Conservation (phyloP, 2,797 vertebrate species). For the Cryptoblepharus egeriae region DNA sequence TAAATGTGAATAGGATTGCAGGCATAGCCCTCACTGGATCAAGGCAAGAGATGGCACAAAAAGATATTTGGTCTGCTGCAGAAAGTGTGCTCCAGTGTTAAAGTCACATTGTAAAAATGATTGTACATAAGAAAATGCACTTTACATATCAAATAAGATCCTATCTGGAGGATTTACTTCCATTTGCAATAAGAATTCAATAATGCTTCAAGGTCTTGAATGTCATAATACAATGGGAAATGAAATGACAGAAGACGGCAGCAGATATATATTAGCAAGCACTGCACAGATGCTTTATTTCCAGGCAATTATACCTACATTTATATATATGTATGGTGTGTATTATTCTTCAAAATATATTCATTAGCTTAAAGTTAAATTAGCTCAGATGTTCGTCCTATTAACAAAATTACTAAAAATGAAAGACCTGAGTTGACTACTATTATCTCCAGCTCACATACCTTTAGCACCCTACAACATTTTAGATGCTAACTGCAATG, state of each 20-base stretch:
- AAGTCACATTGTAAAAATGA: slow-evolving; percentile 41
- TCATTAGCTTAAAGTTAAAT: slow-evolving; percentile 61
- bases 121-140: slow-evolving; percentile 31
- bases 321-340: slow-evolving; percentile 40
- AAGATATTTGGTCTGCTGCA: not conserved
- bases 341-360: slow-evolving; percentile 55
- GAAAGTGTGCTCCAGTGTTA: not conserved
- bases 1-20: too few species aligned
- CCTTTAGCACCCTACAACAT: slow-evolving; percentile 36
- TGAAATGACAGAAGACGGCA: slow-evolving; percentile 60
- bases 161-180: slow-evolving; percentile 41
- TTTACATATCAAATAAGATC: slow-evolving; percentile 7
- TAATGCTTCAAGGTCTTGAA: slow-evolving; percentile 48
- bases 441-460: slow-evolving; percentile 37
- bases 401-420: slow-evolving; percentile 46
- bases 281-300: slow-evolving; percentile 71
- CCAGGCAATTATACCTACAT: slow-evolving; percentile 55
- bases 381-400: slow-evolving; percentile 44
- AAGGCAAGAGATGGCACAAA: not conserved
- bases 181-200: slow-evolving; percentile 58
- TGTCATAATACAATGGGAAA: slow-evolving; percentile 56
- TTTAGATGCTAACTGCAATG: not conserved
- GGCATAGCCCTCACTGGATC: too few species aligned
- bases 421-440: slow-evolving; percentile 38
- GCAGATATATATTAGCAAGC: slow-evolving; percentile 58